Base-by-base conservation (phyloP, 1,140 invertebrate species). In the Calliphora vicina region DNA sequence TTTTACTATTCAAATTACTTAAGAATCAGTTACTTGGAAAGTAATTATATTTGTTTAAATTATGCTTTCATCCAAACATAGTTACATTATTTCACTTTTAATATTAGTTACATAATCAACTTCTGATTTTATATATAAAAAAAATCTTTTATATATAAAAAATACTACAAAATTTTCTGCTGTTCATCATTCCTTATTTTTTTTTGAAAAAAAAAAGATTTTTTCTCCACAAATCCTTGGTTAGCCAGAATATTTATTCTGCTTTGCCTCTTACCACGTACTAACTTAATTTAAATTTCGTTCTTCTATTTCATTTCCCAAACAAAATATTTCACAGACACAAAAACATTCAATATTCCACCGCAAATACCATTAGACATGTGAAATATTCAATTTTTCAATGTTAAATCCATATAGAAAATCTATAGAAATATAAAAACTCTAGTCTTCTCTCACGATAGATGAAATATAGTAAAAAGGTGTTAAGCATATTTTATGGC, bases 361-460 rank as follows among this genome's bases (percentile, higher is more conserved):
- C 74, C 74, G 43, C 74, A 78, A 78, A 78, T 78, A 43, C 74
- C 42, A 78, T 78, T 78, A 78, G 74, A 78, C 74, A 78, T 78
- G 74, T 78, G 74, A 78, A 78, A 78, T 78, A 78, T 78, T 78
- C 74, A 78, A 78, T 78, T 78, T 78, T 78, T 78, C 74, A 78
- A 78, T 78, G 35, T 78, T 43, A 78, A 78, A 78, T 43, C 35
- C 42, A 43, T 29, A 78, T 23, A 43, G 35, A 78, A 78, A n/a
- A 67, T 67, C 61, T 23, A 23, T 23, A 23, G 35, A 25, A 67
- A 67, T 23, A 67, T 10, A 67, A 67, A 23, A 10, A 67, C 6
- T 23, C 35, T 2, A 10, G 35, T 35, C 35, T 35, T 35, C 35
- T 6, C 10, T 25, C 61, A 23, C n/a, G 20, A 20, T 20, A 67